These are phyloP conservation scores for Athalia cordata DNA, from an alignment of 2,888 invertebrate genomes.

Conservation along the genomic window DNA sequence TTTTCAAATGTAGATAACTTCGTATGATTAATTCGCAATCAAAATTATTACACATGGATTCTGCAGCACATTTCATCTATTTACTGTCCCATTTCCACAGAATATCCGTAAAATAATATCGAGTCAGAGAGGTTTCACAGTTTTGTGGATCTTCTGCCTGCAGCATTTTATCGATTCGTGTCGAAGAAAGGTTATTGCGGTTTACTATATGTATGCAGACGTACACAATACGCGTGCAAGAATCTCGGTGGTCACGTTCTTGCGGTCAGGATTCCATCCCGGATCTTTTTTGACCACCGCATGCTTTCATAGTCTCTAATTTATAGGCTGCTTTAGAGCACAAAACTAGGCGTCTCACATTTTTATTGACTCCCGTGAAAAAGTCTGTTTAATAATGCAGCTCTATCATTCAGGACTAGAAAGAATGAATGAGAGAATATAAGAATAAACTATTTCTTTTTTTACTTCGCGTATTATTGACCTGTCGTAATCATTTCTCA, in stretches of 20 bases:
- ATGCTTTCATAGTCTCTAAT: constrained; percentile 56
- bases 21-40: no score
- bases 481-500: constrained; percentile 39
- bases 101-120: no score
- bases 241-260: constrained; percentile 18
- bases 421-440: neutral
- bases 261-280: constrained; percentile 24
- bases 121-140: no score
- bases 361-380: constrained; percentile 62
- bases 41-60: no score
- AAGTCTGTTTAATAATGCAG: neutral
- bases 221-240: neutral
- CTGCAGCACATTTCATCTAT: no score
- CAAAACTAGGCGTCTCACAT: constrained; percentile 59
- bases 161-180: no score
- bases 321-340: constrained; percentile 66
- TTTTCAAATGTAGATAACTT: no score
- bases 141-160: no score
- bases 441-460: neutral
- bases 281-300: constrained; percentile 1
- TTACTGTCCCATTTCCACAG: no score
- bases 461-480: constrained; percentile 13
- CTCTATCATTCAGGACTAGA: neutral
- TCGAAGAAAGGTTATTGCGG: no score
- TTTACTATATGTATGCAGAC: neutral